Base-by-base conservation (phyloP, 2,888 invertebrate genomes). In the Microchrysa polita region DNA sequence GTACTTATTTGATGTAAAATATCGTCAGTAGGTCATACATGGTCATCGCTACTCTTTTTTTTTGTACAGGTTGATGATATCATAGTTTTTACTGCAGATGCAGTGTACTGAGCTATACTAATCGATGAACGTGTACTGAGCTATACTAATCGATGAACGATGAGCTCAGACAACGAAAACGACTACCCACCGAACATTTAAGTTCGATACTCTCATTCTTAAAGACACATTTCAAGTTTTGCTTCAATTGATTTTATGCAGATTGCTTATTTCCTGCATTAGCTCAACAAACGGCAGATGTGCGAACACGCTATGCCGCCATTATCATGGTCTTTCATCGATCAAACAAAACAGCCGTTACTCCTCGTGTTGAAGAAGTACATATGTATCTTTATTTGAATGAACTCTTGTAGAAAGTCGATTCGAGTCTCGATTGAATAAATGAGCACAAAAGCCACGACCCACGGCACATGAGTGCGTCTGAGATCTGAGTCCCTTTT, bases 11-110 rank as follows among this genome's bases (percentile, higher is more conserved):
- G n/a, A n/a, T n/a, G n/a, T n/a, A n/a, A n/a, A n/a, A n/a, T n/a
- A n/a, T n/a, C 27, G 48, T 48, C 44, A 65, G 44, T 65, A 44
- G 65, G 65, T 65, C 65, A 65, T 65, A 65, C 44, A 65, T 65
- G 65, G 65, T n/a, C 59, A 59, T n/a, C 5, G 18, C 20, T 18
- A 65, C 16, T 9, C 4, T 22, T 10, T 44, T 65, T 65, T 44
- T 65, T 65, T 63, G 16, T 65, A n/a, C 18, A 23, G 44, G 52
- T 48, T 52, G 34, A 53, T 67, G 67, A 67, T 53, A 67, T 67
- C 67, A 67, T 67, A n/a, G n/a, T n/a, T n/a, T n/a, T n/a, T n/a
- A 16, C 53, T 18, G 27, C 27, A 34, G 27, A 5, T 5, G 27
- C 27, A n/a, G 52, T n/a, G n/a, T n/a, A n/a, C n/a, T n/a, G n/a